phyloP scores from a whole-genome alignment of 1,140 invertebrate genomes.

The Galleria mellonella region DNA sequence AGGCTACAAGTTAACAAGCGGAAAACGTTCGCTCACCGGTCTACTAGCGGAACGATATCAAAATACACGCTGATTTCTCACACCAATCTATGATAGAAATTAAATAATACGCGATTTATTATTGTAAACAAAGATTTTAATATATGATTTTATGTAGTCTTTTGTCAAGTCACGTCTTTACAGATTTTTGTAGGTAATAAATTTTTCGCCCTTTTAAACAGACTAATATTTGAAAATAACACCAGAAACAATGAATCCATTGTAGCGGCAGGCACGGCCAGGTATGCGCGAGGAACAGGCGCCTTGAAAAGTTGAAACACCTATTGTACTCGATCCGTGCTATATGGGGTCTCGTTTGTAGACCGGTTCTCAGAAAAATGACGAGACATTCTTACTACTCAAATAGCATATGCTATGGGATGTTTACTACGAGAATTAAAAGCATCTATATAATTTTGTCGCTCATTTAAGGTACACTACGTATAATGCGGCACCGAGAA shows the following conservation, averaged over 20 bases:
- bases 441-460: no score
- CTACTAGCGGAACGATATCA: conserved; percentile 27
- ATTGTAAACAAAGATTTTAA: no score
- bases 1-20: conserved; percentile 32
- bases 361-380: conserved; percentile 59
- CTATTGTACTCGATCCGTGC: conserved; percentile 35
- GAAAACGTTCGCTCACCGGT: conserved; percentile 40
- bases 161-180: conserved; percentile 32
- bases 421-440: no score
- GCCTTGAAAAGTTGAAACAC: conserved; percentile 27
- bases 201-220: conserved; percentile 25
- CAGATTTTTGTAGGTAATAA: conserved; percentile 11
- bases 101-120: no score
- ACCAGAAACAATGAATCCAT: conserved; percentile 36
- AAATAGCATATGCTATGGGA: no score
- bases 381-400: conserved; percentile 23
- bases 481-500: no score
- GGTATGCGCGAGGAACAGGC: conserved; percentile 26
- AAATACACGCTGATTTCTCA: background rate
- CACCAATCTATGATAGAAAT: no score
- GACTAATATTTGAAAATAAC: conserved; percentile 23
- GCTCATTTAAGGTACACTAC: no score
- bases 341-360: conserved; percentile 26
- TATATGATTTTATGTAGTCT: no score
- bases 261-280: conserved; percentile 17